These are phyloP conservation scores for Antheraea yamamai DNA, from an alignment of 2,888 invertebrate genomes.

Conservation along the genomic window DNA sequence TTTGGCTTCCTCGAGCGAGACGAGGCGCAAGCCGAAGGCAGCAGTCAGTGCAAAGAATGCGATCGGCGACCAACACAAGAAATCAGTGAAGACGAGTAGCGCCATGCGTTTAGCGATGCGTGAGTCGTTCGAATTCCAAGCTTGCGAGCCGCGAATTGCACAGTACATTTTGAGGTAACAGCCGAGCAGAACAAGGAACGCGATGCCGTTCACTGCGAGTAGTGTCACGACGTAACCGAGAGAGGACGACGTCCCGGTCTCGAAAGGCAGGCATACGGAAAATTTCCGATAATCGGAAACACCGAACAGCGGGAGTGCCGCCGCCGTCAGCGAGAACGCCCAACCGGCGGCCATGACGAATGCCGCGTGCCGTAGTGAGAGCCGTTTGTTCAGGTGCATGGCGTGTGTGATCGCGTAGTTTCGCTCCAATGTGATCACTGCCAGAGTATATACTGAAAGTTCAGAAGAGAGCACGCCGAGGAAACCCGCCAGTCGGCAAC, in stretches of 20 bases:
- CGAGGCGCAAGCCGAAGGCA: slow-evolving; percentile 93
- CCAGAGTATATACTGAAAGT: slow-evolving; percentile 96
- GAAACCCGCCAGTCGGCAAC: slow-evolving; percentile 97
- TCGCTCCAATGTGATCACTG: slow-evolving; percentile 96
- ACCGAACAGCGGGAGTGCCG: slow-evolving; percentile 93
- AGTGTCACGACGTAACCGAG: slow-evolving; percentile 94
- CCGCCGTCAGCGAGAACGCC: slow-evolving; percentile 93
- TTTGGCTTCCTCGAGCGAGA: slow-evolving; percentile 97
- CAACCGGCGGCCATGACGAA: slow-evolving; percentile 97
- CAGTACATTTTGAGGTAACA: slow-evolving; percentile 99
- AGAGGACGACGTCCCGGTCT: slow-evolving; percentile 89
- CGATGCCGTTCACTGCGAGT: slow-evolving; percentile 95
- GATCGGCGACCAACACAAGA: slow-evolving; percentile 98
- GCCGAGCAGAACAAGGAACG: slow-evolving; percentile 96
- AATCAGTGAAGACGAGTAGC: slow-evolving; percentile 97
- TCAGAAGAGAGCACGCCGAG: slow-evolving; percentile 96
- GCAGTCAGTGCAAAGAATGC: slow-evolving; percentile 97
- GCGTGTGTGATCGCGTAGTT: slow-evolving; percentile 99
- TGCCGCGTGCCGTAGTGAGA: slow-evolving; percentile 95
- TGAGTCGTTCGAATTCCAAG: slow-evolving; percentile 98
- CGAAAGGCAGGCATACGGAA: slow-evolving; percentile 97
- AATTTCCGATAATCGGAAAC: slow-evolving; percentile 98
- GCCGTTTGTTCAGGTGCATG: slow-evolving; percentile 96
- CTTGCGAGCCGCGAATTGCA: slow-evolving; percentile 97
- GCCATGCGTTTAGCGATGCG: slow-evolving; percentile 98